Evolutionary conservation across 2,797 vertebrate genomes (phyloP).

Genomic region (Dipus sagitta): DNA sequence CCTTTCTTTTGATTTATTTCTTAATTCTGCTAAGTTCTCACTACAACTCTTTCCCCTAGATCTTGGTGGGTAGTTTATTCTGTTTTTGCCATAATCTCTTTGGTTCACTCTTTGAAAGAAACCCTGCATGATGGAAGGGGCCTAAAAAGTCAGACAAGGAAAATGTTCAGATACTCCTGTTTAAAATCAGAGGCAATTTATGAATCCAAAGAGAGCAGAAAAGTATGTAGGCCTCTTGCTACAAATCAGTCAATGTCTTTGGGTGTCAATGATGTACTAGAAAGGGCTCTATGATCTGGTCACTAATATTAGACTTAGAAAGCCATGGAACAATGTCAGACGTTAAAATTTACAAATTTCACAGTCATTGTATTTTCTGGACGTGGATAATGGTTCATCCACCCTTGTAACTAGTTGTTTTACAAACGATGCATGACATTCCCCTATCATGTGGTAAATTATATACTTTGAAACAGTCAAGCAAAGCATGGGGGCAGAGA

Average conservation of each 20-base stretch:
- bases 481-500: conserved; percentile 50
- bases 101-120: background rate
- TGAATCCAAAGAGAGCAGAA: conserved; percentile 1
- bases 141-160: background rate
- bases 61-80: background rate
- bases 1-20: no score
- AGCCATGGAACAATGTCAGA: conserved; percentile 42
- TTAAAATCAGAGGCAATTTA: background rate
- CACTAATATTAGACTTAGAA: conserved; percentile 33
- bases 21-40: conserved; percentile 38
- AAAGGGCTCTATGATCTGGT: background rate
- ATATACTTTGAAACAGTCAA: conserved; percentile 56
- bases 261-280: background rate
- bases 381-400: conserved; percentile 30
- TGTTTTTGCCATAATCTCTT: background rate
- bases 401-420: conserved; percentile 37
- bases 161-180: conserved; percentile 5
- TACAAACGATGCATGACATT: conserved; percentile 47
- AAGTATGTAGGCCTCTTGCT: background rate
- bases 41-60: background rate
- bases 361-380: conserved; percentile 1
- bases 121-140: background rate
- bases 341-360: conserved; percentile 41
- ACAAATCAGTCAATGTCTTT: background rate
- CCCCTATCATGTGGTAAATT: conserved; percentile 62